These are phyloP conservation scores for Actinemys pallida DNA, from an alignment of 2,113 vertebrate species.

Conservation along the genomic window DNA sequence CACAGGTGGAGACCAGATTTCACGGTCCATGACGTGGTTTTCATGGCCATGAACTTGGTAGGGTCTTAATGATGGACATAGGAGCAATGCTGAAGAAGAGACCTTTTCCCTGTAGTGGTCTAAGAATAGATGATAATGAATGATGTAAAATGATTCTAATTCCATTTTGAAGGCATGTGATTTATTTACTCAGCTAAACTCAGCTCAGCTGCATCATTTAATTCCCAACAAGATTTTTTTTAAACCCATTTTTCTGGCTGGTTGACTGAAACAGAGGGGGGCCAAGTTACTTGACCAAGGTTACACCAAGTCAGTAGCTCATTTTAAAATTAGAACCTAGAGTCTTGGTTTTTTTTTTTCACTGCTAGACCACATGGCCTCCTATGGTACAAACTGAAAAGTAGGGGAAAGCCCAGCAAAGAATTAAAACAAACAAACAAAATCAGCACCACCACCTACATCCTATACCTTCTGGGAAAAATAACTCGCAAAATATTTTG, in stretches of 20 bases:
- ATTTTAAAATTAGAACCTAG: neutral
- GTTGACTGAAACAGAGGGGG: neutral
- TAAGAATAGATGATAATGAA: neutral
- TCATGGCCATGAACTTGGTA: too few species aligned
- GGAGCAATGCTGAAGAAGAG: neutral
- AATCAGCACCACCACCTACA: slow-evolving; percentile 7
- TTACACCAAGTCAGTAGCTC: neutral
- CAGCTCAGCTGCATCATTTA: neutral
- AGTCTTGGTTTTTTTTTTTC: neutral
- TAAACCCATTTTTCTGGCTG: neutral
- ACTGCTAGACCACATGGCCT: fast-evolving
- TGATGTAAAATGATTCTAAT: neutral
- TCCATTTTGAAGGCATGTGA: neutral
- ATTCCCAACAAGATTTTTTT: neutral
- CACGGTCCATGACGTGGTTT: too few species aligned
- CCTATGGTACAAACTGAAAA: neutral
- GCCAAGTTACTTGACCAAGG: neutral
- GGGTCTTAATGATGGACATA: too few species aligned
- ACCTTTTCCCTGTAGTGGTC: neutral
- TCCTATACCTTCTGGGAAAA: neutral
- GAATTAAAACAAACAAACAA: neutral
- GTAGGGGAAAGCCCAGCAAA: neutral
- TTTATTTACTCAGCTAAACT: neutral
- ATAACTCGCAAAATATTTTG: neutral
- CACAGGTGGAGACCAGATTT: too few species aligned